Evolutionary conservation across 2,113 vertebrate genomes (phyloP).

Genomic region (Columba livia): DNA sequence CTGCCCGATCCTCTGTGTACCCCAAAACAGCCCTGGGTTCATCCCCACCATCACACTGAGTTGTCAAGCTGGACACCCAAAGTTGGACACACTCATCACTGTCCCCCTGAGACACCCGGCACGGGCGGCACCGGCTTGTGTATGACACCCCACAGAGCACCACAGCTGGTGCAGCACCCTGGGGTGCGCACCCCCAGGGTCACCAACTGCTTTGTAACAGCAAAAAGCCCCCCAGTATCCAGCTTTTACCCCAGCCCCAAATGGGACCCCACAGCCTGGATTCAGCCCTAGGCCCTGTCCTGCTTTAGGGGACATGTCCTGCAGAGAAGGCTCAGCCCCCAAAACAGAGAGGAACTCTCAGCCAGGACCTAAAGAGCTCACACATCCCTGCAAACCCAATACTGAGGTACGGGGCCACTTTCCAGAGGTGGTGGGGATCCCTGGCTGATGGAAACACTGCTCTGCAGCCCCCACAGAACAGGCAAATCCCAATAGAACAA

Average conservation of each 20-base stretch:
- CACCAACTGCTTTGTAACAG: background rate
- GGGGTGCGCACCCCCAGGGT: rapidly evolving
- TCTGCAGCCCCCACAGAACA: background rate
- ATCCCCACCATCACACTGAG: rapidly evolving
- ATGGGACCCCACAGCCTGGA: background rate
- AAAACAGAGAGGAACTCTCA: rapidly evolving
- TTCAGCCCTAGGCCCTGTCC: background rate
- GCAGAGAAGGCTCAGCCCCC: background rate
- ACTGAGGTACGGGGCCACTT: rapidly evolving
- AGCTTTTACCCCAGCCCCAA: background rate
- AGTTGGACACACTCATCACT: rapidly evolving
- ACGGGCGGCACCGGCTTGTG: rapidly evolving
- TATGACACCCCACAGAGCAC: rapidly evolving
- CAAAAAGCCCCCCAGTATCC: background rate
- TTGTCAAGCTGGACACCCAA: background rate
- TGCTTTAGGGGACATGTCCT: background rate
- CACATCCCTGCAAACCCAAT: rapidly evolving
- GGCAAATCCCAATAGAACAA: background rate
- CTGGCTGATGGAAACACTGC: rapidly evolving
- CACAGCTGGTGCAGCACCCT: rapidly evolving
- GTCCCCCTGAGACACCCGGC: rapidly evolving
- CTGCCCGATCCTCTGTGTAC: rapidly evolving
- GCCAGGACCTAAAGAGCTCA: background rate
- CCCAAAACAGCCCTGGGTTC: background rate
- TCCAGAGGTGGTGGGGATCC: rapidly evolving